A percentile compares a stretch with the other conserved stretches of the same genome.
phyloP scores from a whole-genome alignment of 2,797 vertebrate genomes.

The Phaenicophaeus curvirostris region DNA sequence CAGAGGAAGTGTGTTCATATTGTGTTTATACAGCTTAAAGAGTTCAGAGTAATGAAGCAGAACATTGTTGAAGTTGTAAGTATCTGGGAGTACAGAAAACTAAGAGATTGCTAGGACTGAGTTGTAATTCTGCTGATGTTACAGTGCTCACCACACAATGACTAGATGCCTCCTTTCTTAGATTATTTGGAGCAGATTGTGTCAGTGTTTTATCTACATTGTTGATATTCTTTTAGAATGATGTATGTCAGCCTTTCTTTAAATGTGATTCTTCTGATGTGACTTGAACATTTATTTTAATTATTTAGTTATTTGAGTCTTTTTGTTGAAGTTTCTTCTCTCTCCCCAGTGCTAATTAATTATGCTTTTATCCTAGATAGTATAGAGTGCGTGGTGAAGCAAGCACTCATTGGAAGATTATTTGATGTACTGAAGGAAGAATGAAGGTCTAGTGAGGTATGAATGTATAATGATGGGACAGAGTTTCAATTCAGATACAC shows the following conservation, averaged over 20 bases:
- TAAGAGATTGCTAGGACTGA: not conserved
- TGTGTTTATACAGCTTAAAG: not conserved
- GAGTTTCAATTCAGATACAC: not conserved
- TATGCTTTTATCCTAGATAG: not conserved
- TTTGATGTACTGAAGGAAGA: not conserved
- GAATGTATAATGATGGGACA: not conserved
- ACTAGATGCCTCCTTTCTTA: not conserved
- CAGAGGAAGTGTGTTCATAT: not conserved
- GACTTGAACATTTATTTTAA: not conserved
- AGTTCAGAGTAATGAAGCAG: not conserved
- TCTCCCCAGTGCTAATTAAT: not conserved
- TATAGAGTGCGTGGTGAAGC: not conserved
- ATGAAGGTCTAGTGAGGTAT: not conserved
- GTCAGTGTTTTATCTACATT: not conserved
- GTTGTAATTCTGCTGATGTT: not conserved
- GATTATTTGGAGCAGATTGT: not conserved
- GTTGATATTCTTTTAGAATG: not conserved
- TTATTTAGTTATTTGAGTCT: not conserved
- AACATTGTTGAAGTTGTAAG: not conserved
- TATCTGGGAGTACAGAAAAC: not conserved
- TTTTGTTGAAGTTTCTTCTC: not conserved
- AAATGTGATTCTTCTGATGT: not conserved
- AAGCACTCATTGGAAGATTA: not conserved
- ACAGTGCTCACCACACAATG: not conserved
- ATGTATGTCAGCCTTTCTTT: not conserved